Percentiles rank a stretch among this genome's conserved stretches.
These are phyloP conservation scores for Coenonympha glycerion DNA, from an alignment of 2,888 invertebrate species.

Conservation along the genomic window DNA sequence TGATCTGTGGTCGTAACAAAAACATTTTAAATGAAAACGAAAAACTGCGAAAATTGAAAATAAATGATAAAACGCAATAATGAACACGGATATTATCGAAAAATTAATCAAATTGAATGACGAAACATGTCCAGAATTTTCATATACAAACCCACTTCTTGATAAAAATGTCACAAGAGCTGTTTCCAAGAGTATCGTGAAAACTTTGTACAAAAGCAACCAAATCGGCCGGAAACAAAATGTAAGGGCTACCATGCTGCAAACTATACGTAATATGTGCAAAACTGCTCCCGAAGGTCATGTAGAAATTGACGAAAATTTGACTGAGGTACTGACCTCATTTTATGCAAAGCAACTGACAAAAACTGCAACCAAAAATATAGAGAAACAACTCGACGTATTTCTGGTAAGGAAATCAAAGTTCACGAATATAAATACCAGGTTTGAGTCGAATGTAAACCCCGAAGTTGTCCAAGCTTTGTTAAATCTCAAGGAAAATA, in stretches of 20 bases:
- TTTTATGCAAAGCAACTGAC: constrained; percentile 39
- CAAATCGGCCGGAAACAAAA: constrained; percentile 48
- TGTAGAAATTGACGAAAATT: constrained; percentile 43
- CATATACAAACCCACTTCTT: constrained; percentile 53
- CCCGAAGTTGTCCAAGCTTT: constrained; percentile 58
- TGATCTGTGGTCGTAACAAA: too few species aligned
- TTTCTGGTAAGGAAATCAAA: constrained; percentile 49
- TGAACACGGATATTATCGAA: constrained; percentile 56
- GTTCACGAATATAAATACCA: constrained; percentile 39
- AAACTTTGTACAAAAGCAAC: constrained; percentile 47
- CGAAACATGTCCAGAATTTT: constrained; percentile 44
- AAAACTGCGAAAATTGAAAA: not conserved
- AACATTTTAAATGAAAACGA: too few species aligned
- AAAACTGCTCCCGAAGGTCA: constrained; percentile 49
- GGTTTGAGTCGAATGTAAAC: constrained; percentile 36
- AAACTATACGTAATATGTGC: constrained; percentile 55
- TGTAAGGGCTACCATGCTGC: constrained; percentile 46
- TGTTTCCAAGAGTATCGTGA: constrained; percentile 56
- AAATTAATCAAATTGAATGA: constrained; percentile 51
- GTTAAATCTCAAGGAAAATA: constrained; percentile 48
- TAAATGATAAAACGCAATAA: too few species aligned
- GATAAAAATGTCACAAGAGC: constrained; percentile 52
- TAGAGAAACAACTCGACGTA: constrained; percentile 46
- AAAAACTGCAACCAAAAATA: constrained; percentile 17
- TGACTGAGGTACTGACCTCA: constrained; percentile 41